Evolutionary conservation across 2,888 invertebrate species (phyloP).

Genomic region (Drosophila cyrtoloma): DNA sequence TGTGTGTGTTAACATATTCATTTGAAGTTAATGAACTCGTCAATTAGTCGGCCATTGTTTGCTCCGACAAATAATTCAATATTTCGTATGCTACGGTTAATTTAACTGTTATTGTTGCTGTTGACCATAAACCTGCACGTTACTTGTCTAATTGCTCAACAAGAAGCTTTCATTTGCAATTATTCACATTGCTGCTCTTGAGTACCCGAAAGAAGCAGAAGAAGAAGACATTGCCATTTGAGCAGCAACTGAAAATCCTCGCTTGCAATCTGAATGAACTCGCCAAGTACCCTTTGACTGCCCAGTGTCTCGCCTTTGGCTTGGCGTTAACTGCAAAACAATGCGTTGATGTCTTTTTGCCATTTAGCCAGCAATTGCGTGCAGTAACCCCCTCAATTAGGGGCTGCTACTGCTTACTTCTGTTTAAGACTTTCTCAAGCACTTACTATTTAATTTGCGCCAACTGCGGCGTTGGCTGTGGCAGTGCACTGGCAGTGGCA

Average conservation of each 20-base stretch:
- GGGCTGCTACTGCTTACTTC: conserved; percentile 2
- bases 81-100: conserved; percentile 8
- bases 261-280: neutral
- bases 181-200: conserved; percentile 1
- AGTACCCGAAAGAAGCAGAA: neutral
- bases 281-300: neutral
- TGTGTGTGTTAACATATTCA: conserved; percentile 67
- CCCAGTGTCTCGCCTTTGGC: neutral
- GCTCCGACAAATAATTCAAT: conserved; percentile 65
- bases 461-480: conserved; percentile 29
- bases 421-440: conserved; percentile 74
- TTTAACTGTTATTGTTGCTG: conserved; percentile 11
- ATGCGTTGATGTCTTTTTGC: conserved; percentile 62
- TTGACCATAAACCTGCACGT: neutral
- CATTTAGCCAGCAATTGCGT: conserved; percentile 52
- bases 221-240: neutral
- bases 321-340: conserved; percentile 36
- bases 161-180: conserved; percentile 1
- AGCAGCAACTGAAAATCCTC: neutral
- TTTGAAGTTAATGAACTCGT: conserved; percentile 79
- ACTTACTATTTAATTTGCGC: conserved; percentile 77
- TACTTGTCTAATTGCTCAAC: neutral
- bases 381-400: conserved; percentile 17
- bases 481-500: conserved; percentile 18
- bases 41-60: conserved; percentile 75